phyloP scores from a whole-genome alignment of 2,797 vertebrate species.

The Poliocrania exsul region DNA sequence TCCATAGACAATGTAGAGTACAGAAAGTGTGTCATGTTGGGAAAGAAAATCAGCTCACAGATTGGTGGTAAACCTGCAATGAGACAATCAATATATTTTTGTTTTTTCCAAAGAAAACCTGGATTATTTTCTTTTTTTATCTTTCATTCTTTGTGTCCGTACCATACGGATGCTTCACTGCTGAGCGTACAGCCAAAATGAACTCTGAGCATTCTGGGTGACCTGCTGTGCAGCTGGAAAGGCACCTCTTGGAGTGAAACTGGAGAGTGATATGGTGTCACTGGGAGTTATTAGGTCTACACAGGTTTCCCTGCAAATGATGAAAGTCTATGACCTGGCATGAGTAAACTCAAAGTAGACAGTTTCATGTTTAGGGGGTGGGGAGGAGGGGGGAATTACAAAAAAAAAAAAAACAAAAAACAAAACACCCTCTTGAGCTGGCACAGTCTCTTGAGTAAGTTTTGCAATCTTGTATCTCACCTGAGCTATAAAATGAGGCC shows the following conservation, averaged over 20 bases:
- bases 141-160: neutral
- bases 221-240: neutral
- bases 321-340: neutral
- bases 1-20: neutral
- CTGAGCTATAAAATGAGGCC: neutral
- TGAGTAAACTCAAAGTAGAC: neutral
- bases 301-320: neutral
- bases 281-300: neutral
- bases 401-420: too few relatives aligned
- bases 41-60: neutral
- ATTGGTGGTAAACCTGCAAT: neutral
- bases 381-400: too few relatives aligned
- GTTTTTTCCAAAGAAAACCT: neutral
- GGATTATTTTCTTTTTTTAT: neutral
- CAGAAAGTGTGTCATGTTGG: neutral
- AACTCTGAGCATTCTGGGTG: neutral
- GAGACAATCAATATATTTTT: neutral
- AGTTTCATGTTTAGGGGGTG: neutral
- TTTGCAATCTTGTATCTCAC: neutral
- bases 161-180: accelerated
- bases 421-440: neutral
- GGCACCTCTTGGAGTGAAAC: neutral
- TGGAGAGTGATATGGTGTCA: neutral
- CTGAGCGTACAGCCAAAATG: neutral
- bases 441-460: neutral